Percentiles rank a stretch among this genome's conserved stretches.
Conservation (phyloP, 2,113 vertebrate species). For the Microtus pennsylvanicus region DNA sequence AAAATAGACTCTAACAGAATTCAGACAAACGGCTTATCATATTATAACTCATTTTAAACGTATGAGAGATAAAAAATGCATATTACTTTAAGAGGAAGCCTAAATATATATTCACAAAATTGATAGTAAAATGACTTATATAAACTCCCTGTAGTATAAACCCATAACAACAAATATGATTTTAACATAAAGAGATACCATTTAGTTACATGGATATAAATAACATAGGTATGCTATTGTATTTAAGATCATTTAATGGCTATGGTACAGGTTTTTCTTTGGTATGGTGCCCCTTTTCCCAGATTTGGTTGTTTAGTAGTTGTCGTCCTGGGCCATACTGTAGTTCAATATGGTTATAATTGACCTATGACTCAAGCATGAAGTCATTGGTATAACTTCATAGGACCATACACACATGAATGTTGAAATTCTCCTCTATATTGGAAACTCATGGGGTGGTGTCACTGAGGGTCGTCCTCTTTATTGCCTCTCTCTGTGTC, state of each 20-base stretch:
- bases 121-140: background rate
- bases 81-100: background rate
- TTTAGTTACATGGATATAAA: background rate
- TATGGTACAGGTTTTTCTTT: background rate
- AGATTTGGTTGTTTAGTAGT: background rate
- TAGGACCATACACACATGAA: background rate
- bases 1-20: background rate
- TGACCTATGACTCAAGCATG: background rate
- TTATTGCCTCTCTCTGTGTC: background rate
- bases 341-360: background rate
- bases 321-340: background rate
- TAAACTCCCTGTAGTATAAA: background rate
- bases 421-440: background rate
- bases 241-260: background rate
- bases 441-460: background rate
- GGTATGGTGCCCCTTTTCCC: background rate
- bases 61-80: background rate
- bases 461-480: background rate
- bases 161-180: background rate
- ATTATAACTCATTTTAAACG: slow-evolving; percentile 15
- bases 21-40: background rate
- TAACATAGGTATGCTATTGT: background rate
- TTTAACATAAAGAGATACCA: background rate
- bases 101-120: background rate
- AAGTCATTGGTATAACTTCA: background rate